Percentiles rank a stretch among this genome's conserved stretches.
Conservation (phyloP, 2,113 vertebrate genomes). For the Danio rerio region GRCz12tu NC_133192.1:14775501-14776000, state of each 20-base stretch:
- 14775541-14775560: too few species aligned
- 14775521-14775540: too few species aligned
- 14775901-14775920: constrained; percentile 31
- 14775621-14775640: too few species aligned
- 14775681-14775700: not conserved
- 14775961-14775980: too few species aligned
- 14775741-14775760: constrained; percentile 43
- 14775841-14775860: constrained; percentile 39
- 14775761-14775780: not conserved
- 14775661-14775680: not conserved
- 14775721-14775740: constrained; percentile 31
- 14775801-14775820: constrained; percentile 46
- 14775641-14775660: too few species aligned
- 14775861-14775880: constrained; percentile 44
- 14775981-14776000: too few species aligned
- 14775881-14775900: constrained; percentile 50
- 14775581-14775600: too few species aligned
- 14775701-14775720: constrained; percentile 24
- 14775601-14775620: too few species aligned
- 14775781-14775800: constrained; percentile 10
- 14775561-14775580: too few species aligned
- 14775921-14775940: not conserved
- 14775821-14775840: constrained; percentile 28
- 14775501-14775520: too few species aligned
- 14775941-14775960: too few species aligned